Conservation (phyloP, 2,888 invertebrate species). For the Barypeithes pellucidus region DNA sequence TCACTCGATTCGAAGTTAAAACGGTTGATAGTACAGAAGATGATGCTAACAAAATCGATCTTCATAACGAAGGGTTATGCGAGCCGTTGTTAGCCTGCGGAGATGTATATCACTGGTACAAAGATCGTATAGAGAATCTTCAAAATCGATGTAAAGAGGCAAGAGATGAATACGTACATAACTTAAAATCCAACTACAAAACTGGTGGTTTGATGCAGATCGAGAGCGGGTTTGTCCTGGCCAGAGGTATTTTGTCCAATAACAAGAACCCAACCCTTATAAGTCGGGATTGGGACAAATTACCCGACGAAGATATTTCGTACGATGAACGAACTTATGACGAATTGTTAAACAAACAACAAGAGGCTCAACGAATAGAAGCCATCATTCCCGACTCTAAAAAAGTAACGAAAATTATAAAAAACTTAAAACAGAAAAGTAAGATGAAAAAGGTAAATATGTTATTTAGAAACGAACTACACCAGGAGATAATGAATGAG, state of each 20-base stretch:
- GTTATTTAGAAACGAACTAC: constrained; percentile 70
- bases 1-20: constrained; percentile 60
- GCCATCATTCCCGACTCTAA: constrained; percentile 58
- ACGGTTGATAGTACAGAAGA: constrained; percentile 6
- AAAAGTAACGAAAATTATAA: constrained; percentile 71
- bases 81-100: constrained; percentile 71
- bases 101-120: constrained; percentile 76
- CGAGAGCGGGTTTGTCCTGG: constrained; percentile 45
- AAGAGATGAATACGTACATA: constrained; percentile 62
- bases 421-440: constrained; percentile 71
- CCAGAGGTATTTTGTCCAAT: constrained; percentile 27
- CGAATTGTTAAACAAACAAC: constrained; percentile 60
- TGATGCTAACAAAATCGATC: constrained; percentile 27
- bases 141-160: constrained; percentile 62
- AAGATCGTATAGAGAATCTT: constrained; percentile 70
- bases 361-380: constrained; percentile 55
- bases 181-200: constrained; percentile 23
- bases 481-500: constrained; percentile 70
- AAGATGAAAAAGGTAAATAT: constrained; percentile 68
- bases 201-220: not conserved
- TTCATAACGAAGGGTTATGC: constrained; percentile 46
- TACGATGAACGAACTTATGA: constrained; percentile 56
- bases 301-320: constrained; percentile 29
- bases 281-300: too few relatives aligned
- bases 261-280: too few relatives aligned